A percentile compares a stretch with the other conserved stretches of the same genome.
Evolutionary conservation across 2,797 vertebrate genomes (phyloP).

Genomic region (Cynopterus sphinx): DNA sequence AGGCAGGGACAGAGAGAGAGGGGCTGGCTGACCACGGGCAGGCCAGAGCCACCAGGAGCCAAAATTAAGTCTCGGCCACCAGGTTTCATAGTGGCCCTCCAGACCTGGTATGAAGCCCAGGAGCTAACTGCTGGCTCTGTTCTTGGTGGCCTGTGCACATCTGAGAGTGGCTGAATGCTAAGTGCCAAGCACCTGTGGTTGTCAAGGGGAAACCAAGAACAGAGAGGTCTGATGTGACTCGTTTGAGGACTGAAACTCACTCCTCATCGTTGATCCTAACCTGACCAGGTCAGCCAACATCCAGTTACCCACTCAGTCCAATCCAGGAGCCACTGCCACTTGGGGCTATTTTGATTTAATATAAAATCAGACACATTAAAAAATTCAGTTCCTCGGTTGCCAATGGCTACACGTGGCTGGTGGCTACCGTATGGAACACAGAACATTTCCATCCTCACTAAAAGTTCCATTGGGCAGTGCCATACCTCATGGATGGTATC

Average conservation of each 20-base stretch:
- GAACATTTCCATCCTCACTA: not conserved
- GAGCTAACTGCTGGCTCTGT: not conserved
- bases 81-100: not conserved
- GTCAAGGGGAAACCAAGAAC: not conserved
- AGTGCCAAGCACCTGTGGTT: not conserved
- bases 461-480: not conserved
- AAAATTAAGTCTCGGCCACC: not conserved
- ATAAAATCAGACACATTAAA: constrained; percentile 24
- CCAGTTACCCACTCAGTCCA: not conserved
- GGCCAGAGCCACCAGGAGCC: not conserved
- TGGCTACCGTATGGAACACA: not conserved
- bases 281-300: constrained; percentile 14
- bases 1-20: not conserved
- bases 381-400: constrained; percentile 21
- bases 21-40: not conserved
- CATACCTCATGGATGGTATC: not conserved
- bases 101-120: not conserved
- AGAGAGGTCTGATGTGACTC: not conserved
- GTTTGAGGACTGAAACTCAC: not conserved
- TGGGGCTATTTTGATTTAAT: not conserved
- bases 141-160: not conserved
- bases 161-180: not conserved
- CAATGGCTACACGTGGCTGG: not conserved
- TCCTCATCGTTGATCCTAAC: constrained; percentile 26
- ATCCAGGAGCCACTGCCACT: not conserved